Percentiles rank a stretch among this genome's conserved stretches.
Conservation (phyloP, 2,888 invertebrate genomes). For the Metallyticus violacea region DNA sequence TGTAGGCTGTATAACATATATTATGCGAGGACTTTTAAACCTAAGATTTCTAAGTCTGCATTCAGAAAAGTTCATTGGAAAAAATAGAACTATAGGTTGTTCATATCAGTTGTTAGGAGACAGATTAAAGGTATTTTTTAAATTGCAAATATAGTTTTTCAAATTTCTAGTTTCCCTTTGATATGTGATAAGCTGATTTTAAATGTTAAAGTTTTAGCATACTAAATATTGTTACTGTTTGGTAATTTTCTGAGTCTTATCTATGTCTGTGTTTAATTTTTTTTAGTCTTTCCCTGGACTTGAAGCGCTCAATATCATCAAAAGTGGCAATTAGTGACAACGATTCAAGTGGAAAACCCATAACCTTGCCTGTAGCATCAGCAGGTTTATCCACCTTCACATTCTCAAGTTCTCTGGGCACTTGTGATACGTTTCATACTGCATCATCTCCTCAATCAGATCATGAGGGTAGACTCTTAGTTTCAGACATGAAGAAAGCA, state of each 20-base stretch:
- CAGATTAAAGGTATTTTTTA: no score
- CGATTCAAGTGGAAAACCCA: constrained; percentile 30
- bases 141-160: no score
- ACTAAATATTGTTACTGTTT: not conserved
- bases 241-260: not conserved
- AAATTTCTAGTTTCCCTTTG: no score
- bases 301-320: constrained; percentile 54
- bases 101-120: no score
- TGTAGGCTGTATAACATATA: no score
- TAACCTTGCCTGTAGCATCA: not conserved
- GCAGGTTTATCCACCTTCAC: constrained; percentile 4
- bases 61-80: no score
- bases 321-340: constrained; percentile 35
- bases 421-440: constrained; percentile 73
- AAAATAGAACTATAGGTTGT: no score
- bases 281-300: constrained; percentile 64
- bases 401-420: constrained; percentile 41
- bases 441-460: constrained; percentile 56
- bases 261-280: not conserved
- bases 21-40: no score
- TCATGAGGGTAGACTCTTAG: not conserved
- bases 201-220: no score
- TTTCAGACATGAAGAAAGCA: not conserved
- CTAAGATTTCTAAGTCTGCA: no score
- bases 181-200: no score